phyloP scores from a whole-genome alignment of 2,113 vertebrate genomes.

The Indri indri region DNA sequence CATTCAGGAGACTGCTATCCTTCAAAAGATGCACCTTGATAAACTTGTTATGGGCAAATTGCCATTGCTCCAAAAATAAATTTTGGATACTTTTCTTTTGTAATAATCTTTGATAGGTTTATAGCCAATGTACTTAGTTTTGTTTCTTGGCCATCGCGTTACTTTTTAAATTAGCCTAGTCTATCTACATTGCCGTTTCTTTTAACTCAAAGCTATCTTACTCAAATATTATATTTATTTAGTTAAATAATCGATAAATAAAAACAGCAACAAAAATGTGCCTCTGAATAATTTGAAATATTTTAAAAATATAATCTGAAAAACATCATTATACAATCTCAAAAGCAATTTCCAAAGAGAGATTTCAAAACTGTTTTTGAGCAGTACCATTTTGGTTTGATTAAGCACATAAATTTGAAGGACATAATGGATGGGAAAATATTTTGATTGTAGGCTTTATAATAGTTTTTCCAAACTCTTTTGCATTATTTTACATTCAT shows the following conservation, averaged over 20 bases:
- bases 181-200: neutral
- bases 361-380: neutral
- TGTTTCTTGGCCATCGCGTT: neutral
- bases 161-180: neutral
- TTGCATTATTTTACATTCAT: conserved; percentile 18
- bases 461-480: neutral
- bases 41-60: neutral
- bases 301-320: neutral
- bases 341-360: neutral
- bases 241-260: neutral
- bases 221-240: neutral
- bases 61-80: neutral
- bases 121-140: neutral
- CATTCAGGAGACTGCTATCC: neutral
- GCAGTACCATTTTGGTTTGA: neutral
- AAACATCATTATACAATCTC: neutral
- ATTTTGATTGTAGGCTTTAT: neutral
- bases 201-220: neutral
- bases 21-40: neutral
- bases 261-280: neutral
- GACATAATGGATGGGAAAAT: neutral
- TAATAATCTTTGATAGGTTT: neutral
- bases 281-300: neutral
- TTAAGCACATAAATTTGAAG: neutral
- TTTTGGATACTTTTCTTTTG: neutral